Evolutionary conservation across 2,888 invertebrate species (phyloP).

Genomic region (Alentia gelatinosa): DNA sequence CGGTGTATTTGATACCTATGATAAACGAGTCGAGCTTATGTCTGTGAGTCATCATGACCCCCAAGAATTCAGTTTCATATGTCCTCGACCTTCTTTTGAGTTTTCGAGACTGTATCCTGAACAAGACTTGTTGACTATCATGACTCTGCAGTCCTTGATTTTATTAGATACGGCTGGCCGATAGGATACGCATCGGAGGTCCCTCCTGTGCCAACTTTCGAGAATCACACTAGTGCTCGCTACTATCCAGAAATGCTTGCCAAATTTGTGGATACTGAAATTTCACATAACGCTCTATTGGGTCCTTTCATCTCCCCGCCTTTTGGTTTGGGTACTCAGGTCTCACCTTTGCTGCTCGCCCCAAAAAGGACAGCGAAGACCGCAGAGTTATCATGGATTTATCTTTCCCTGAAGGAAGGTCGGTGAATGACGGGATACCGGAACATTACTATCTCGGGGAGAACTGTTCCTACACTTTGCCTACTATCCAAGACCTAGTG

Average conservation of each 20-base stretch:
- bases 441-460: neutral
- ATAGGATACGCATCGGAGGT: neutral
- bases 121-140: neutral
- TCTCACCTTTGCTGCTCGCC: neutral
- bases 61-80: too few relatives aligned
- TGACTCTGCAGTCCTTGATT: neutral
- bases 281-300: neutral
- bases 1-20: too few relatives aligned
- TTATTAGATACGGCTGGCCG: neutral
- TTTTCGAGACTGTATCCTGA: too few relatives aligned
- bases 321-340: neutral
- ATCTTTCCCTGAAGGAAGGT: neutral
- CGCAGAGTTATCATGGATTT: neutral
- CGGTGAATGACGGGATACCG: neutral
- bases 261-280: neutral
- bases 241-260: neutral
- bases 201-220: neutral
- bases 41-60: too few relatives aligned
- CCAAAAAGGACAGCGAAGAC: neutral
- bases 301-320: neutral
- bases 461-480: neutral
- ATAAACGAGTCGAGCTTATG: too few relatives aligned
- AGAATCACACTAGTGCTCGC: neutral
- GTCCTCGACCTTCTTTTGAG: too few relatives aligned
- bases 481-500: too few relatives aligned